Percentiles rank a stretch among this genome's conserved stretches.
phyloP scores from a whole-genome alignment of 2,797 vertebrate genomes.

The Mallotus villosus region DNA sequence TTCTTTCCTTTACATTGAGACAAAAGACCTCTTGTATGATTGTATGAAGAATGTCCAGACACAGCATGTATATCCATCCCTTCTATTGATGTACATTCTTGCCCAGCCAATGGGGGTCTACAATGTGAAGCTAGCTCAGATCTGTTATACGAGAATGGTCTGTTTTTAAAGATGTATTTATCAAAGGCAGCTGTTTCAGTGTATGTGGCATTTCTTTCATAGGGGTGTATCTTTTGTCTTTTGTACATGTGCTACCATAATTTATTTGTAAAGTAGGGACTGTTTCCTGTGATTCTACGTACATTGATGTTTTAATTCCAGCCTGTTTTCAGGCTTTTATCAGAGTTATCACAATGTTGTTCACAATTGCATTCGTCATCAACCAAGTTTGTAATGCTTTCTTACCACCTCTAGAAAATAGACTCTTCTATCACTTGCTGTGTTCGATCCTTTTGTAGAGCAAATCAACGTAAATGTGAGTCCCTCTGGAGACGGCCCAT shows the following conservation, averaged over 20 bases:
- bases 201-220: conserved; percentile 60
- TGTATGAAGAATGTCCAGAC: conserved; percentile 61
- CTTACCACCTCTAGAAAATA: conserved; percentile 54
- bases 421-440: conserved; percentile 51
- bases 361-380: conserved; percentile 53
- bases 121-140: conserved; percentile 45
- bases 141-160: conserved; percentile 39
- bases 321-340: conserved; percentile 54
- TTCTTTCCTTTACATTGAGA: conserved; percentile 51
- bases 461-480: conserved; percentile 39
- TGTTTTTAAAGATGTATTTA: conserved; percentile 28
- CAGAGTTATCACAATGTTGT: conserved; percentile 48
- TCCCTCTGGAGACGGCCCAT: conserved; percentile 51
- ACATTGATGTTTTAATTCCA: conserved; percentile 63
- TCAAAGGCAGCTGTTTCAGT: conserved; percentile 63
- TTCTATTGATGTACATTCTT: conserved; percentile 58
- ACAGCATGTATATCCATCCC: conserved; percentile 58
- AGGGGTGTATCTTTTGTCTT: conserved; percentile 45
- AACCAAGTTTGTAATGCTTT: conserved; percentile 68
- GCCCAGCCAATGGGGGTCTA: conserved; percentile 56
- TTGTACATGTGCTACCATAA: conserved; percentile 66
- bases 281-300: conserved; percentile 64
- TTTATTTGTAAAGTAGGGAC: conserved; percentile 73
- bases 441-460: conserved; percentile 55
- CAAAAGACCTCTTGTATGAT: conserved; percentile 63